Percentiles rank a stretch among this genome's conserved stretches.
Conservation (phyloP, 64 coral and sea anemone genomes). For the Stylophora pistillata region DNA sequence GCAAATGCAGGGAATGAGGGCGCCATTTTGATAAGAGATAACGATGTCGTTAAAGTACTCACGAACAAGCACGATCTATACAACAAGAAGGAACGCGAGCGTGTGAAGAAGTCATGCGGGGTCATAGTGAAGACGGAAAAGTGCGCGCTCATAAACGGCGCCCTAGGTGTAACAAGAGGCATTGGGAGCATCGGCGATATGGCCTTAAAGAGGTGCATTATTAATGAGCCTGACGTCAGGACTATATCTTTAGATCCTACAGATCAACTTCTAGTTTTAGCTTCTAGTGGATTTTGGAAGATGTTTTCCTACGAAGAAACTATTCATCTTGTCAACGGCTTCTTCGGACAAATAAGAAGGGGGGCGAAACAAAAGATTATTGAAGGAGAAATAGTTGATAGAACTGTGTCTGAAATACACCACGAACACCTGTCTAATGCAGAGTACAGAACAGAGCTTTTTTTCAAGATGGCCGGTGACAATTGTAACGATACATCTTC, state of each 20-base stretch:
- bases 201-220: conserved; percentile 79
- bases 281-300: conserved; percentile 90
- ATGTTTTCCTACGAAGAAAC: conserved; percentile 89
- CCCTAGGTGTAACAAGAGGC: conserved; percentile 77
- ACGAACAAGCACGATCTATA: conserved; percentile 91
- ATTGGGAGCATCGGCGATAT: conserved; percentile 95
- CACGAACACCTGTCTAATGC: neutral
- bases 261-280: conserved; percentile 83
- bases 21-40: conserved; percentile 77
- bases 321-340: conserved; percentile 71
- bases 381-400: neutral
- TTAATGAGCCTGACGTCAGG: conserved; percentile 83
- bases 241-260: conserved; percentile 27
- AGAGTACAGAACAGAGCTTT: neutral
- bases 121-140: conserved; percentile 95
- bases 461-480: neutral
- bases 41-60: conserved; percentile 69
- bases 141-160: conserved; percentile 89
- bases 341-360: conserved; percentile 81
- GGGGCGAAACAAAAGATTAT: conserved; percentile 32
- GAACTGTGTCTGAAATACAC: neutral
- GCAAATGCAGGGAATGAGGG: conserved; percentile 84
- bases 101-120: conserved; percentile 74
- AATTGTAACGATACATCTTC: neutral
- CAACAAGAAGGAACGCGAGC: conserved; percentile 86